Evolutionary conservation across 1,140 invertebrate genomes (phyloP).

Genomic region (Drosophila rhopaloa): DNA sequence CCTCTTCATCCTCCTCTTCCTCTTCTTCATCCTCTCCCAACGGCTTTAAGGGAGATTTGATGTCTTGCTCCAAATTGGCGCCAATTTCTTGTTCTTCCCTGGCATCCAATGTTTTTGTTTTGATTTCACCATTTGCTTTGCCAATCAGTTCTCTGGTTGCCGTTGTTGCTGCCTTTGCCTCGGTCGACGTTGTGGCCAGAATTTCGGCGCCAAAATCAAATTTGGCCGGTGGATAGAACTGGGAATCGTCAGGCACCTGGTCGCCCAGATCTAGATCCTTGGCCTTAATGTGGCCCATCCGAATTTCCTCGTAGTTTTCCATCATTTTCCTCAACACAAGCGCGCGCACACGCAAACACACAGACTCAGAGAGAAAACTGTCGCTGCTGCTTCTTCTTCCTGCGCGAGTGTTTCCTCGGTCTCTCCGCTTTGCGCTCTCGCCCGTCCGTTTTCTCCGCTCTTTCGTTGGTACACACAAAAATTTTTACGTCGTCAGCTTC

Average conservation of each 20-base stretch:
- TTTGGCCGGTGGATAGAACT: conserved; percentile 35
- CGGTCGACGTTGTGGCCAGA: conserved; percentile 54
- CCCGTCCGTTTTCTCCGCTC: conserved; percentile 73
- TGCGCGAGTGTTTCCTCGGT: conserved; percentile 48
- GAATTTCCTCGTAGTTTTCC: conserved; percentile 76
- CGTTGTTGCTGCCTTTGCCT: conserved; percentile 35
- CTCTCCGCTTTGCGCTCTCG: conserved; percentile 68
- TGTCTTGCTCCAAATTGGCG: conserved; percentile 54
- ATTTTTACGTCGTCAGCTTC: conserved; percentile 75
- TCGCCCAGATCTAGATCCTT: conserved; percentile 63
- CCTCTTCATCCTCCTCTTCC: conserved; percentile 54
- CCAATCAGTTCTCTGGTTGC: conserved; percentile 64
- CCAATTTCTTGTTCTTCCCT: conserved; percentile 68
- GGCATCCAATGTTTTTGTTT: conserved; percentile 75
- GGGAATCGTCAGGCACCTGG: conserved; percentile 25
- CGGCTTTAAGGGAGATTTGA: conserved; percentile 30
- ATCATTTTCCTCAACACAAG: conserved; percentile 65
- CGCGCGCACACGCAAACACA: conserved; percentile 27
- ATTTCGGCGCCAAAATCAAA: conserved; percentile 84
- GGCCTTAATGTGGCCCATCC: conserved; percentile 57
- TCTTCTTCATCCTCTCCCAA: conserved; percentile 8
- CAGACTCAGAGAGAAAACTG: conserved; percentile 29
- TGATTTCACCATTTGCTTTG: conserved; percentile 76
- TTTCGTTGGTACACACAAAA: conserved; percentile 84
- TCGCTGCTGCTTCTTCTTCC: conserved; percentile 54